A percentile compares a stretch with the other conserved stretches of the same genome.
Conservation (phyloP, 2,888 invertebrate species). For the Coenonympha glycerion region DNA sequence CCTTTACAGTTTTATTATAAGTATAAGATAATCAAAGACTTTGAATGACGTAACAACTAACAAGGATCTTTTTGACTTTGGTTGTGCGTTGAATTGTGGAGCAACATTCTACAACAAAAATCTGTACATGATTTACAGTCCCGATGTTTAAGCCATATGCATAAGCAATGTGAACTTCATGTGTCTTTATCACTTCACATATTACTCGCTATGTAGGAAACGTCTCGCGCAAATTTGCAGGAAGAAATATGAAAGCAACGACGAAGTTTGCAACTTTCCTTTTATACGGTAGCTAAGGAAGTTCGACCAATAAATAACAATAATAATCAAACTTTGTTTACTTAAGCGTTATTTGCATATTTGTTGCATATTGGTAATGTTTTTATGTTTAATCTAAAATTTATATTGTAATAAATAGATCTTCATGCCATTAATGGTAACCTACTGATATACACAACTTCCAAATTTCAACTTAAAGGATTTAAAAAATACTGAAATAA, state of each 20-base stretch:
- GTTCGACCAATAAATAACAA: conserved; percentile 20
- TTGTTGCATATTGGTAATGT: not conserved
- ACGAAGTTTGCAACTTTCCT: conserved; percentile 22
- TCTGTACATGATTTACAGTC: too few relatives aligned
- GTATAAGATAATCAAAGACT: too few relatives aligned
- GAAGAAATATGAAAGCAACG: conserved; percentile 14
- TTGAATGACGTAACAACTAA: too few relatives aligned
- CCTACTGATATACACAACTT: too few relatives aligned
- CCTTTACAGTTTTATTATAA: too few relatives aligned
- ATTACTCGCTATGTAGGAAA: conserved; percentile 5
- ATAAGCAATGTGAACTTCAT: not conserved
- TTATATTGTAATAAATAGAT: too few relatives aligned
- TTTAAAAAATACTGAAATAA: too few relatives aligned
- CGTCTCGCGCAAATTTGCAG: conserved; percentile 11
- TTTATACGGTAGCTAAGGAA: conserved; percentile 27
- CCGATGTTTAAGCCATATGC: conserved; percentile 1
- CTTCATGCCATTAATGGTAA: too few relatives aligned
- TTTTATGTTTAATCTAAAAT: too few relatives aligned
- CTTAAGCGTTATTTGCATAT: not conserved
- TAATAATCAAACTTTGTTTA: conserved; percentile 4
- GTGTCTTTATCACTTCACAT: not conserved
- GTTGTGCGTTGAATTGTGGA: not conserved
- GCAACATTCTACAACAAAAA: not conserved
- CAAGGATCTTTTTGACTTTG: too few relatives aligned
- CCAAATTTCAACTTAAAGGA: too few relatives aligned